Conservation (phyloP, 2,888 invertebrate species). For the Platycheirus albimanus region DNA sequence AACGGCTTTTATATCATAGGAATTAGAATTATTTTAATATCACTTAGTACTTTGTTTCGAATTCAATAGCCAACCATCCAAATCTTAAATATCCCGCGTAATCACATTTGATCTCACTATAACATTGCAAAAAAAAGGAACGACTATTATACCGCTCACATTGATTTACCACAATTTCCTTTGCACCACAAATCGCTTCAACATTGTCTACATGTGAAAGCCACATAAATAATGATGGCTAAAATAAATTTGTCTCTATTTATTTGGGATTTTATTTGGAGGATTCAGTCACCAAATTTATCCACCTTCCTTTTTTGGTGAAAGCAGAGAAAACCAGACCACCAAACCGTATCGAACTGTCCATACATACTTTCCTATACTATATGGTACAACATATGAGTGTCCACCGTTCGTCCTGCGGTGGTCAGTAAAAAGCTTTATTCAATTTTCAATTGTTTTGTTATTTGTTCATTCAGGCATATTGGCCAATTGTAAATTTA, state of each 20-base stretch:
- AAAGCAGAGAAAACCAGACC: constrained; percentile 16
- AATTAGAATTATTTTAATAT: too few species aligned
- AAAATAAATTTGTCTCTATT: constrained; percentile 74
- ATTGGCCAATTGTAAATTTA: constrained; percentile 76
- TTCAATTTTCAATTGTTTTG: constrained; percentile 77
- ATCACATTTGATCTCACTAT: constrained; percentile 54
- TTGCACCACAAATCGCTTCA: constrained; percentile 73
- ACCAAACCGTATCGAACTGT: constrained; percentile 52
- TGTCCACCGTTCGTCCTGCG: constrained; percentile 57
- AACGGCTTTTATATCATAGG: too few species aligned
- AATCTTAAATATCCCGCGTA: constrained; percentile 42
- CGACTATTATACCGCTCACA: constrained; percentile 22
- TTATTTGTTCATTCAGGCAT: constrained; percentile 76
- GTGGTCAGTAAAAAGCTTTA: constrained; percentile 75
- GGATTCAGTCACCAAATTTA: constrained; percentile 73
- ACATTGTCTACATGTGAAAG: constrained; percentile 73
- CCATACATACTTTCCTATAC: neutral
- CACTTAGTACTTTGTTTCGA: neutral
- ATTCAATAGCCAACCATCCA: constrained; percentile 20
- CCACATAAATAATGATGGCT: constrained; percentile 74
- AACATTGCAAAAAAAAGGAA: constrained; percentile 19
- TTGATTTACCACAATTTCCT: constrained; percentile 64
- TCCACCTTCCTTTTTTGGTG: constrained; percentile 59
- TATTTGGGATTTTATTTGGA: constrained; percentile 73
- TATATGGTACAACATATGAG: neutral